Percentiles rank a stretch among this genome's conserved stretches.
These are phyloP conservation scores for Gymnorhina tibicen DNA, from an alignment of 2,113 vertebrate species.

Conservation along the genomic window DNA sequence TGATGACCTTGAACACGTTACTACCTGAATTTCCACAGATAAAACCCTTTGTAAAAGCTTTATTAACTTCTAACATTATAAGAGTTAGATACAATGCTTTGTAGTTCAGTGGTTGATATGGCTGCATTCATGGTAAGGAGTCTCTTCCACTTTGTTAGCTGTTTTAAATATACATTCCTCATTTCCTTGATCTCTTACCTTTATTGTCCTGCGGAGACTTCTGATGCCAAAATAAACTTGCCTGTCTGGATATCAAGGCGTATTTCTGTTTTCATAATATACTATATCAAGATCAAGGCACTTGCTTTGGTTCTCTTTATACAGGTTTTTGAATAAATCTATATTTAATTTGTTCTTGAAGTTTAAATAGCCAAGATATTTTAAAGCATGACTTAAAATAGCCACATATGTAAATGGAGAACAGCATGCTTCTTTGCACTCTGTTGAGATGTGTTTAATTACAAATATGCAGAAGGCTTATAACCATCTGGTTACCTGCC, in stretches of 20 bases:
- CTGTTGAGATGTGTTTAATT: constrained; percentile 1
- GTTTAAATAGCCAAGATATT: not conserved
- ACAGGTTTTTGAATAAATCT: constrained; percentile 11
- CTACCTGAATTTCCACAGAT: not conserved
- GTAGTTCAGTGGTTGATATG: not conserved
- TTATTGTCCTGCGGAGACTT: not conserved
- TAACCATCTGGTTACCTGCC: constrained; percentile 16
- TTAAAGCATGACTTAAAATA: constrained; percentile 13
- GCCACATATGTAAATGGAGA: not conserved
- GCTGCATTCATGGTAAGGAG: not conserved
- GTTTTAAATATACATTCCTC: constrained; percentile 19
- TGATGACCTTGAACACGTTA: not conserved
- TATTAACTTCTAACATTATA: not conserved
- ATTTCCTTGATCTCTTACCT: constrained; percentile 41
- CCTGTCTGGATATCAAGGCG: constrained; percentile 10
- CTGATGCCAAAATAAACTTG: constrained; percentile 36
- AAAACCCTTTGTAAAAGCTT: not conserved
- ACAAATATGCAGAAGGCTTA: constrained; percentile 29
- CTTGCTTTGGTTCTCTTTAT: constrained; percentile 13
- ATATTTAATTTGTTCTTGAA: constrained; percentile 49
- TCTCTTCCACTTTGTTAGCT: not conserved
- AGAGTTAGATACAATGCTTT: not conserved
- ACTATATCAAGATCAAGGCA: not conserved
- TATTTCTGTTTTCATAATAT: constrained; percentile 28
- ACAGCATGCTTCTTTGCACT: constrained; percentile 3